These are phyloP conservation scores for Semibalanus balanoides DNA, from an alignment of 1,140 invertebrate species.

Conservation along the genomic window DNA sequence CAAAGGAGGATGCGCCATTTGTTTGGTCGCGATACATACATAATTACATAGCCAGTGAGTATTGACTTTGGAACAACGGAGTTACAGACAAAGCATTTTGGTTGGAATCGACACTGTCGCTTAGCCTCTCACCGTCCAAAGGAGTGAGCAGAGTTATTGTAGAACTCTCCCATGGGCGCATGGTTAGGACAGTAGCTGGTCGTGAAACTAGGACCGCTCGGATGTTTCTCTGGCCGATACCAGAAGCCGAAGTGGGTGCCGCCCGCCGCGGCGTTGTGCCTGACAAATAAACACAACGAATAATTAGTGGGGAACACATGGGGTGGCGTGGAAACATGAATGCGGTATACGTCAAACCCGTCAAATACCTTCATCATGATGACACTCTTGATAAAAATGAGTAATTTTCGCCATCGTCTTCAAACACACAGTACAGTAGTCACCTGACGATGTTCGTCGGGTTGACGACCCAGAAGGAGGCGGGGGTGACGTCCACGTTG, in stretches of 20 bases:
- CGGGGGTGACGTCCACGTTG: constrained; percentile 17
- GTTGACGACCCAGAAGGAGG: constrained; percentile 16
- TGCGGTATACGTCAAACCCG: not conserved
- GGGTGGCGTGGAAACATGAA: too few species aligned
- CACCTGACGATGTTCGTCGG: constrained; percentile 4
- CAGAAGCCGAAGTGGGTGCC: constrained; percentile 19
- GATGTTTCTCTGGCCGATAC: constrained; percentile 15
- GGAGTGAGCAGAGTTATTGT: constrained; percentile 17
- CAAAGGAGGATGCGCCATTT: too few species aligned
- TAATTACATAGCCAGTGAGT: too few species aligned
- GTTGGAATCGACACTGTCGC: too few species aligned
- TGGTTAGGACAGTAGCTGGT: constrained; percentile 15
- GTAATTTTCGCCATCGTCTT: too few species aligned
- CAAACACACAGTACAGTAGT: not conserved
- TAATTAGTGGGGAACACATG: constrained; percentile 14
- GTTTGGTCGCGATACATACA: too few species aligned
- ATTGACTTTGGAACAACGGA: too few species aligned
- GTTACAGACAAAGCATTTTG: too few species aligned
- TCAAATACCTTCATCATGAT: too few species aligned
- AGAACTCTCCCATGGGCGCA: constrained; percentile 15
- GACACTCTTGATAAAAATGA: too few species aligned
- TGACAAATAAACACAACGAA: constrained; percentile 3
- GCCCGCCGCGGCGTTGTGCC: constrained; percentile 18
- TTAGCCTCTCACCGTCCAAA: constrained; percentile 11
- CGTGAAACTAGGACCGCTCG: constrained; percentile 15